Base-by-base conservation (phyloP, 2,797 vertebrate genomes). In the Eidolon dupreanum region DNA sequence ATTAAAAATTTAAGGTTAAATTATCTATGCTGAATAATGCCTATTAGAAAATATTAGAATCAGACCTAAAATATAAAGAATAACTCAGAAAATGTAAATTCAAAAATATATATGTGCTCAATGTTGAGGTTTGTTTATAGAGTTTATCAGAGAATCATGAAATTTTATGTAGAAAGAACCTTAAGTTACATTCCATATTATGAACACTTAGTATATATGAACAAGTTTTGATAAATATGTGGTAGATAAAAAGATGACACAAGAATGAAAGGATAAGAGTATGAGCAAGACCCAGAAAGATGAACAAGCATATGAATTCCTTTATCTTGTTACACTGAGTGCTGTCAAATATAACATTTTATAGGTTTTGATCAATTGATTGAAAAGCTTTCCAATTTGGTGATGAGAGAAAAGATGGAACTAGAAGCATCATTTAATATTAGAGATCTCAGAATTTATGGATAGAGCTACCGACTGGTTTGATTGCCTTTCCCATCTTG, bases 21-120 rank as follows among this genome's bases (percentile, higher is more conserved):
- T 41, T 68, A 81, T 78, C 26, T 36, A 6, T 51, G 15, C 13
- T 93, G 53, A 71, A 71, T 73, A 13, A 88, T 74, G 28, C 26
- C 53, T 82, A 46, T 59, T 41, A 53, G 2, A 59, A 68, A 77
- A 11, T 83, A 92, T 55, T 83, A 71, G 31, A 90, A 90, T 70
- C 15, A 87, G 57, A 51, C 1, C 51, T 49, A 36, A 66, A 61
- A 33, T 26, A 10, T 57, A 55, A 95, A 61, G 20, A 88, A 59
- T 53, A 20, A 90, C 3, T 93, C 28, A 31, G 46, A 59, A 96
- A 75, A 71, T 70, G 0, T 74, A 65, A 82, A 94, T 57, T 36
- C 19, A 88, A 78, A 71, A 63, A 7, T 41, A 51, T 11, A 26
- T 24, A 28, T 7, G 31, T 1, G 16, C 1, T 70, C 24, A 57